A percentile compares a stretch with the other conserved stretches of the same genome.
These are phyloP conservation scores for Molossus molossus DNA, from an alignment of 2,797 vertebrate species.

Conservation along the genomic window DNA sequence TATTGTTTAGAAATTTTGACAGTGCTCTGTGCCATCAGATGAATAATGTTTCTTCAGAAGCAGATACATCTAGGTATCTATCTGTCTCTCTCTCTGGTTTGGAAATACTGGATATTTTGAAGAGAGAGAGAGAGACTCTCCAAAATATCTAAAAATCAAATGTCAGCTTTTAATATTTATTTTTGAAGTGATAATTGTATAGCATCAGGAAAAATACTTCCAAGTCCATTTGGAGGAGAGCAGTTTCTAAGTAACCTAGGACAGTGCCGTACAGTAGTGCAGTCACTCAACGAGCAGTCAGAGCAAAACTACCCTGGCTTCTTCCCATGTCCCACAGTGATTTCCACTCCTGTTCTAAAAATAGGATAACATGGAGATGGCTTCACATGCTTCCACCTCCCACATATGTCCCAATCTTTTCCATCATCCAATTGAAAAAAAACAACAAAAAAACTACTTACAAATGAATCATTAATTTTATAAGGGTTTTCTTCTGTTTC, in stretches of 20 bases:
- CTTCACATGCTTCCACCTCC: slow-evolving; percentile 67
- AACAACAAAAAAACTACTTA: slow-evolving; percentile 53
- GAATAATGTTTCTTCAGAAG: slow-evolving; percentile 15
- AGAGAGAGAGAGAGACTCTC: neutral
- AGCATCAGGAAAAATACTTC: neutral
- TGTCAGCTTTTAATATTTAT: neutral
- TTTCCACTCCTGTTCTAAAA: slow-evolving; percentile 79
- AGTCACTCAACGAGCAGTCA: neutral
- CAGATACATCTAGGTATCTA: neutral
- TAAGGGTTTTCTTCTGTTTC: slow-evolving; percentile 71
- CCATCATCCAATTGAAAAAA: slow-evolving; percentile 64
- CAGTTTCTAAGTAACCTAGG: neutral
- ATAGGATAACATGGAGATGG: slow-evolving; percentile 72
- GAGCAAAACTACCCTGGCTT: neutral
- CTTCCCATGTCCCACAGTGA: slow-evolving; percentile 33
- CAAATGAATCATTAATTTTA: slow-evolving; percentile 77
- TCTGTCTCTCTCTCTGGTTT: neutral
- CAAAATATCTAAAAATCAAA: neutral
- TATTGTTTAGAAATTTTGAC: slow-evolving; percentile 31
- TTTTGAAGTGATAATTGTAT: slow-evolving; percentile 39
- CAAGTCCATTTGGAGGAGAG: neutral
- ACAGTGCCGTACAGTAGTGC: neutral
- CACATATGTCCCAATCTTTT: slow-evolving; percentile 71
- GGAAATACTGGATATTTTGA: neutral
- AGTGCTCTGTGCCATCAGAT: neutral